Evolutionary conservation across 2,888 invertebrate genomes (phyloP), one percentile per base, ranked within the genome.

Genomic region (Allacma fusca): DNA sequence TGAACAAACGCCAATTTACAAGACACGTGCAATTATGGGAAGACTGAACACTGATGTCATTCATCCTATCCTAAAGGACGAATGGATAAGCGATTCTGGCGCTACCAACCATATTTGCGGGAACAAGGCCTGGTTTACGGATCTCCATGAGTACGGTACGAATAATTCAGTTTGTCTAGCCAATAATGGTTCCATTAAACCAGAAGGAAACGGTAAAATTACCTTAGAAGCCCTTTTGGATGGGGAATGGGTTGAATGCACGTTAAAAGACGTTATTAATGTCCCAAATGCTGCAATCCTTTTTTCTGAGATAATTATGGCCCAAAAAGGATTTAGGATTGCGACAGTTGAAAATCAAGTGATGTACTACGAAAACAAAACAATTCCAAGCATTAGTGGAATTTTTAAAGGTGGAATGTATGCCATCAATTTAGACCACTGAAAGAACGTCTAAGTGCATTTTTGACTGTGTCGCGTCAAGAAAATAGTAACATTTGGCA

Each of bases 261-360:
- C 24, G 0, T 16, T 80, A 13, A 19, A 29, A 0, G 34, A 80
- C 50, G 78, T 78, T 4, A 21, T 78, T 2, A 70, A 70, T 62
- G 69, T 80, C 4, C 64, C 64, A 21, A 62, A 50, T 12, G 71
- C 68, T 23, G 72, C 24, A 0, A 40, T 9, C 13, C 13, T 40
- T 9, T 75, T 79, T 28, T 77, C 75, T 50, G 77, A 77, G 40
- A n/a, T 28, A 16, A 26, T 40, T 2, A 50, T 79, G 62, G 72
- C 71, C 2, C 16, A 71, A 65, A 16, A 23, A 13, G 75, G 75
- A 0, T 79, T 40, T 59, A 34, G 21, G 9, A 57, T 72, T 1
- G 12, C 21, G 1, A 7, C 57, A 29, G 24, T 7, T 23, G 7
- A 40, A 9, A 43, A 23, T 16, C 1, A n/a, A 26, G 23, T 40